These are phyloP conservation scores for Coleophora flavipennella DNA, from an alignment of 2,888 invertebrate species.

Conservation along the genomic window DNA sequence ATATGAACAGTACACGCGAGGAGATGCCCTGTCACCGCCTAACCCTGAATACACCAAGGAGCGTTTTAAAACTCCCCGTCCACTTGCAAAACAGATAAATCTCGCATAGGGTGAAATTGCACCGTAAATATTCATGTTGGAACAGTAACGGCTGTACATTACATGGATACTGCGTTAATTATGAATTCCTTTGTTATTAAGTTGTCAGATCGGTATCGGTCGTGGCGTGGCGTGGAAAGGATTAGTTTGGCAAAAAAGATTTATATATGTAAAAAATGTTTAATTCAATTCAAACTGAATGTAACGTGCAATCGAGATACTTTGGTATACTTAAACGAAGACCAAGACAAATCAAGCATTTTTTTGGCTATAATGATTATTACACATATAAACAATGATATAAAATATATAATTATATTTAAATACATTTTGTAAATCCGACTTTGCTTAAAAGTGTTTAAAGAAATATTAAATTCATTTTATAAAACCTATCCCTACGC, in stretches of 20 bases:
- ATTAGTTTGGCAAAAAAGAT: constrained; percentile 12
- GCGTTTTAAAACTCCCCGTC: constrained; percentile 51
- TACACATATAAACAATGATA: no score
- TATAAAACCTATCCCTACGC: no score
- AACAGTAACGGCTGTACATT: constrained; percentile 33
- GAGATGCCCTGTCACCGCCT: constrained; percentile 61
- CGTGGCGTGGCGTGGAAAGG: constrained; percentile 25
- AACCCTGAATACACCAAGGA: constrained; percentile 34
- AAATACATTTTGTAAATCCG: no score
- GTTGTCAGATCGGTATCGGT: constrained; percentile 44
- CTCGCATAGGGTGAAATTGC: constrained; percentile 59
- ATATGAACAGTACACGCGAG: constrained; percentile 63
- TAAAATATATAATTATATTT: no score
- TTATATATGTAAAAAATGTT: no score
- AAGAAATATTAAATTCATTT: no score
- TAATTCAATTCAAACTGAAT: no score
- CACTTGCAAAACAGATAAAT: constrained; percentile 53
- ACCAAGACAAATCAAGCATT: no score
- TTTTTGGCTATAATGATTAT: no score
- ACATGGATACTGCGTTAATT: constrained; percentile 38
- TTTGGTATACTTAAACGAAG: no score
- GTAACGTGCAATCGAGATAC: no score
- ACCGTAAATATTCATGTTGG: constrained; percentile 61
- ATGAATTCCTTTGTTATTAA: constrained; percentile 53
- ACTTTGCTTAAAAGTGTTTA: no score